A percentile compares a stretch with the other conserved stretches of the same genome.
Evolutionary conservation across 1,140 invertebrate species (phyloP).

Genomic region (Ditylenchus dipsaci): DNA sequence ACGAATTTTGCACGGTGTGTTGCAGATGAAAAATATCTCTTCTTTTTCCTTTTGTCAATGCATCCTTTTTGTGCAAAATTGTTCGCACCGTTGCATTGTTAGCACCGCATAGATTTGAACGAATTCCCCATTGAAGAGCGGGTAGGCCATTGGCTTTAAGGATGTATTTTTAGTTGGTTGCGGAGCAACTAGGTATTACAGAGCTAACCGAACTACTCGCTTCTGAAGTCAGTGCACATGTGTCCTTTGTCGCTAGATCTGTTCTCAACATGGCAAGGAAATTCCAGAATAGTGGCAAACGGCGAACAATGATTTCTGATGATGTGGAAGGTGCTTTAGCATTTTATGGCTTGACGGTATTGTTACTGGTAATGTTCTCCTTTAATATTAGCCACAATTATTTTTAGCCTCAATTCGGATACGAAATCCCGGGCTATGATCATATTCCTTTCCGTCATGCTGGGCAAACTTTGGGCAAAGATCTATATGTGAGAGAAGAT

Average conservation of each 20-base stretch:
- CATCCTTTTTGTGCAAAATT: too few relatives aligned
- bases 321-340: conserved; percentile 37
- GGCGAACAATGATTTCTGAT: conserved; percentile 25
- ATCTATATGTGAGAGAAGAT: conserved; percentile 39
- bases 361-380: neutral
- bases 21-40: neutral
- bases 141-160: neutral
- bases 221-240: conserved; percentile 6
- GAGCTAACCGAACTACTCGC: conserved; percentile 14
- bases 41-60: neutral
- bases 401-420: conserved; percentile 35
- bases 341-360: conserved; percentile 35
- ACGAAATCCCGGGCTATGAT: conserved; percentile 11
- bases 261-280: conserved; percentile 29
- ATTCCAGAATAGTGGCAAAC: conserved; percentile 33
- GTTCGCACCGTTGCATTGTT: too few relatives aligned
- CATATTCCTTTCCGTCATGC: conserved; percentile 29
- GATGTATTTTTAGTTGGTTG: conserved; percentile 17
- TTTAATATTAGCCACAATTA: neutral
- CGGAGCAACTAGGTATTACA: conserved; percentile 22
- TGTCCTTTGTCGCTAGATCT: conserved; percentile 13
- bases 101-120: too few relatives aligned
- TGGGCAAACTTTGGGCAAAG: conserved; percentile 27
- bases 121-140: too few relatives aligned
- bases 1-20: neutral